These are phyloP conservation scores for Pseudopleuronectes americanus DNA, from an alignment of 2,797 vertebrate genomes.

Conservation along the genomic window DNA sequence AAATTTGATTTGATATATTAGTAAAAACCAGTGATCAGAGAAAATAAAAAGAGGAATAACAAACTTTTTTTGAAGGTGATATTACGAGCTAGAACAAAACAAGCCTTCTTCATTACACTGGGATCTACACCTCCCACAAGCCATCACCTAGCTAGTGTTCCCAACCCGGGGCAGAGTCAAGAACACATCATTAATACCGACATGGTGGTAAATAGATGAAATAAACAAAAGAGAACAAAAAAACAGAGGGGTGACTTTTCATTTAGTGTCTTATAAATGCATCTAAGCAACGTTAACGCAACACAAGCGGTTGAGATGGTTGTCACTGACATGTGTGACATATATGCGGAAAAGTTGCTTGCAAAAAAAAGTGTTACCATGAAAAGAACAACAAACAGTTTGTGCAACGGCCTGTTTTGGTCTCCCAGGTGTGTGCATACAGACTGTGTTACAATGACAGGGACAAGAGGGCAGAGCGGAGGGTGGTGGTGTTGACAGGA, in stretches of 20 bases:
- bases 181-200: slow-evolving; percentile 70
- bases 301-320: slow-evolving; percentile 23
- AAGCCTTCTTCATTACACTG: slow-evolving; percentile 52
- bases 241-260: slow-evolving; percentile 38
- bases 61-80: slow-evolving; percentile 24
- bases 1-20: slow-evolving; percentile 79
- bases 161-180: slow-evolving; percentile 63
- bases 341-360: slow-evolving; percentile 35
- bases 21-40: slow-evolving; percentile 82
- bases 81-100: slow-evolving; percentile 40
- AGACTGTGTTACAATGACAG: slow-evolving; percentile 60
- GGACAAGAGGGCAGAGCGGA: slow-evolving; percentile 49
- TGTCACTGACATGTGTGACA: slow-evolving; percentile 4
- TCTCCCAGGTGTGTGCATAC: slow-evolving; percentile 68
- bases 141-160: slow-evolving; percentile 72
- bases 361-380: slow-evolving; percentile 52
- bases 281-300: slow-evolving; percentile 25
- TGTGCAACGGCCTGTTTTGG: slow-evolving; percentile 67
- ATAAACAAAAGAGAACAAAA: slow-evolving; percentile 9
- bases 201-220: slow-evolving; percentile 66
- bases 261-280: slow-evolving; percentile 53
- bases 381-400: slow-evolving; percentile 35
- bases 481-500: slow-evolving; percentile 1
- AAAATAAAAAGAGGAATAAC: slow-evolving; percentile 62
- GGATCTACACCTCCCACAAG: slow-evolving; percentile 55